Evolutionary conservation across 2,797 vertebrate species (phyloP).

Genomic region (Antrozous pallidus): DNA sequence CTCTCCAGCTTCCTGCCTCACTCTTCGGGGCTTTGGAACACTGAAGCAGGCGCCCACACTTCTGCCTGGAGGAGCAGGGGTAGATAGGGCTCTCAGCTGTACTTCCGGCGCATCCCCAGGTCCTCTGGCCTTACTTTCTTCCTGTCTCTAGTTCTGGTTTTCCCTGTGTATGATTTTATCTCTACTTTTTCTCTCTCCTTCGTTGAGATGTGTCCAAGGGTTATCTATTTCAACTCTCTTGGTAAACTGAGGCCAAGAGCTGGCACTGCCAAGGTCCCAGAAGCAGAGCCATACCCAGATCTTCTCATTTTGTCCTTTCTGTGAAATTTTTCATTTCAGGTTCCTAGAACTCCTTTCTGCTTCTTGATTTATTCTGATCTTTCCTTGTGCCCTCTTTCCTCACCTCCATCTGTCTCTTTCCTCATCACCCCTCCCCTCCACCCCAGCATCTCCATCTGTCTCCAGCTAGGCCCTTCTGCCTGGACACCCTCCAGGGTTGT

Average conservation of each 20-base stretch:
- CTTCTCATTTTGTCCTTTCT: not conserved
- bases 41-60: not conserved
- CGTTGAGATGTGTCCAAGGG: not conserved
- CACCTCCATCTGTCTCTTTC: not conserved
- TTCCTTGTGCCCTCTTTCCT: not conserved
- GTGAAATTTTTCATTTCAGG: not conserved
- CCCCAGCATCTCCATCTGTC: not conserved
- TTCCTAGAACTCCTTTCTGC: not conserved
- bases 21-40: constrained; percentile 44
- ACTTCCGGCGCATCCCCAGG: not conserved
- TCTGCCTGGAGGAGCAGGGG: not conserved
- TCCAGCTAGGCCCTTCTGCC: not conserved
- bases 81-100: not conserved
- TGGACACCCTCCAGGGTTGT: not conserved
- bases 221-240: not conserved
- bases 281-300: not conserved
- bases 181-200: not conserved
- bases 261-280: not conserved
- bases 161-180: not conserved
- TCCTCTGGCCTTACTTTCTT: not conserved
- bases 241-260: not conserved
- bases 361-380: not conserved
- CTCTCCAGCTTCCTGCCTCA: constrained; percentile 4
- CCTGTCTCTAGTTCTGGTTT: not conserved
- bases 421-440: not conserved